These are phyloP conservation scores for Lepus americanus DNA, from an alignment of 2,113 vertebrate genomes.

Conservation along the genomic window DNA sequence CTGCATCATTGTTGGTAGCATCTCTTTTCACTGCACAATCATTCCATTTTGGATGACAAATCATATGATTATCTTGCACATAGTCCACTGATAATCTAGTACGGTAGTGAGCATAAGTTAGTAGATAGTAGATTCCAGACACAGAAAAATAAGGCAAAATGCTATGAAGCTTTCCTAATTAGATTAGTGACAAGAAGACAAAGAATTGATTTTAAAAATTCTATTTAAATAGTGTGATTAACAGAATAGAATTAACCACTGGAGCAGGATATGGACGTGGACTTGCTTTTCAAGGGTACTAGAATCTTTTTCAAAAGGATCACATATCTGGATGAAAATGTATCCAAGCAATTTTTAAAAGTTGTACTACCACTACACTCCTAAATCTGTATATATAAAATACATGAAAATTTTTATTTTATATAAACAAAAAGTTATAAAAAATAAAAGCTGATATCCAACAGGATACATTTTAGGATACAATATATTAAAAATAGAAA, in stretches of 20 bases:
- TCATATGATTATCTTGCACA: neutral
- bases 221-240: neutral
- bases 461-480: neutral
- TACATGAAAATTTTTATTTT: too few relatives aligned
- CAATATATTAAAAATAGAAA: slow-evolving; percentile 56
- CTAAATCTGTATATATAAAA: too few relatives aligned
- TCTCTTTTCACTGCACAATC: neutral
- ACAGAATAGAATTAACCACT: neutral
- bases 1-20: neutral
- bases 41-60: neutral
- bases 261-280: neutral
- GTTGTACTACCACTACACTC: too few relatives aligned
- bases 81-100: neutral
- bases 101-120: neutral
- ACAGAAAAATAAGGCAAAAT: neutral
- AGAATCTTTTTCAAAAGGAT: slow-evolving; percentile 44
- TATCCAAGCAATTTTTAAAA: slow-evolving; percentile 18
- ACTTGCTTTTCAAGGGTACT: neutral
- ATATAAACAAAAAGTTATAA: too few relatives aligned
- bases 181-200: neutral
- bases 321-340: neutral
- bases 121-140: neutral
- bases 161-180: neutral
- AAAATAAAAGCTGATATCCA: slow-evolving; percentile 7
- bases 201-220: slow-evolving; percentile 38